These are phyloP conservation scores for Arizona elegans DNA, from an alignment of 2,113 vertebrate species.

Conservation along the genomic window DNA sequence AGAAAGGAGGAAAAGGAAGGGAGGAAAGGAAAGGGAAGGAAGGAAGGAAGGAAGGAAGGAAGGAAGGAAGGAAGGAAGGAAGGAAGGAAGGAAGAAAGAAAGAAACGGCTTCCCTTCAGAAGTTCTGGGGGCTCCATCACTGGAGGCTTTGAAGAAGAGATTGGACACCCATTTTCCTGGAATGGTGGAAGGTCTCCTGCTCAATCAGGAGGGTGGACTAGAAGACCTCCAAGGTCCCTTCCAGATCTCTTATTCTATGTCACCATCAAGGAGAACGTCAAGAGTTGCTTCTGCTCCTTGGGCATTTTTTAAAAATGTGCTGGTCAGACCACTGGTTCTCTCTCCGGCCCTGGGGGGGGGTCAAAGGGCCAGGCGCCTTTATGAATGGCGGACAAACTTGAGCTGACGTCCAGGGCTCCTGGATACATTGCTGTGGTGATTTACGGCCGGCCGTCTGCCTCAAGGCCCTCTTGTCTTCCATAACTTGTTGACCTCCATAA, in stretches of 20 bases:
- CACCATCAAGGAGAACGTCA: not conserved
- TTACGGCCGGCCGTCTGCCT: not conserved
- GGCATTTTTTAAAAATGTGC: constrained; percentile 15
- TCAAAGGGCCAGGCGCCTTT: not conserved
- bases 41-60: too few relatives aligned
- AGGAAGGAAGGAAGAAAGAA: too few relatives aligned
- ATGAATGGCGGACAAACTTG: not conserved
- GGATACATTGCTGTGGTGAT: not conserved
- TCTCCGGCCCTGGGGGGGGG: not conserved
- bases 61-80: too few relatives aligned
- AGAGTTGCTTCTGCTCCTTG: not conserved
- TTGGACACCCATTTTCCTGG: too few relatives aligned
- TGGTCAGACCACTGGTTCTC: not conserved
- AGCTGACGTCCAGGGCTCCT: constrained; percentile 2
- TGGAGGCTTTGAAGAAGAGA: too few relatives aligned
- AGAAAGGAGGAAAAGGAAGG: too few relatives aligned
- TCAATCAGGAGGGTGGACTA: too few relatives aligned
- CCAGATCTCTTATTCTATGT: not conserved
- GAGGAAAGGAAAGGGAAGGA: too few relatives aligned
- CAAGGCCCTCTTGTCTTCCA: not conserved
- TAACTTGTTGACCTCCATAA: not conserved
- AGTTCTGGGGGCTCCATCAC: too few relatives aligned
- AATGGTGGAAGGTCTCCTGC: too few relatives aligned
- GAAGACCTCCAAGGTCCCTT: too few relatives aligned
- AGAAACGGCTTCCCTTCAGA: too few relatives aligned